Evolutionary conservation across 2,113 vertebrate genomes (phyloP).

Genomic region (Brachyhypopomus occidentalis): DNA sequence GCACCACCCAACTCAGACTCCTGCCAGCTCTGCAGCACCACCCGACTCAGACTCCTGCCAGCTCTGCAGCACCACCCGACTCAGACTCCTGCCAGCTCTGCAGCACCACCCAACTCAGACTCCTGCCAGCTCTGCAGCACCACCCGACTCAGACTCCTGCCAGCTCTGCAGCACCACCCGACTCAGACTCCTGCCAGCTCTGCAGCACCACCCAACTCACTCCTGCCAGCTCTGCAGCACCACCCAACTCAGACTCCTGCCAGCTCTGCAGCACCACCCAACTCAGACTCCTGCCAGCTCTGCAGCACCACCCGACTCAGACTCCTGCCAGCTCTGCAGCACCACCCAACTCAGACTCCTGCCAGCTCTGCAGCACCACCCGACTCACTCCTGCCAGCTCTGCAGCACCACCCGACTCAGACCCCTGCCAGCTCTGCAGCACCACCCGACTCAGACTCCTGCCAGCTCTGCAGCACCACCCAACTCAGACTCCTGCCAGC

Average conservation of each 20-base stretch:
- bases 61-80: conserved; percentile 14
- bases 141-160: conserved; percentile 12
- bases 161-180: conserved; percentile 29
- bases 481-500: no score
- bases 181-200: conserved; percentile 30
- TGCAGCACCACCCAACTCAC: no score
- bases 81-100: conserved; percentile 28
- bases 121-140: conserved; percentile 7
- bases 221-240: conserved; percentile 7
- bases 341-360: no score
- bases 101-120: no score
- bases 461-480: conserved; percentile 35
- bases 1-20: neutral
- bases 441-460: conserved; percentile 12
- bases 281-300: no score
- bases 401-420: no score
- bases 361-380: conserved; percentile 6
- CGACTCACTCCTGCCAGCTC: conserved; percentile 35
- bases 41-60: no score
- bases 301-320: conserved; percentile 5
- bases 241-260: conserved; percentile 11
- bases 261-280: conserved; percentile 35
- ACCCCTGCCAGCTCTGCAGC: no score
- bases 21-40: conserved; percentile 38
- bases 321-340: conserved; percentile 32